These are phyloP conservation scores for Octodon degus DNA, from an alignment of 2,113 vertebrate species.

Conservation along the genomic window DNA sequence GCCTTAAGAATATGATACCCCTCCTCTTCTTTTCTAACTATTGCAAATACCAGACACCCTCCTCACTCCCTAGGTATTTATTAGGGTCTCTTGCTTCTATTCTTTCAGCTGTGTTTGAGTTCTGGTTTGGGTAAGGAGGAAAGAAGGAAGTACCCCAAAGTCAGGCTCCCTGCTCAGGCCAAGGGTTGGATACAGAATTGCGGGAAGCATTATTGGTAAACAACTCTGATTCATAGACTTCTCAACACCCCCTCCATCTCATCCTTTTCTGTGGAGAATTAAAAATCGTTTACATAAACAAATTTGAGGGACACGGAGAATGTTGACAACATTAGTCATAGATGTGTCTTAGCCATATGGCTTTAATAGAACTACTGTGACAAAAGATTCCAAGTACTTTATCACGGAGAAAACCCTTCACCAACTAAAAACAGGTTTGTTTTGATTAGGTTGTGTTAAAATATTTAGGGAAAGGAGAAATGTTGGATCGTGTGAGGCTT, in stretches of 20 bases:
- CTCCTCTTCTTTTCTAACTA: not conserved
- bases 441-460: constrained; percentile 63
- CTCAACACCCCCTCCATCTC: not conserved
- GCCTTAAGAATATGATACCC: rapidly evolving
- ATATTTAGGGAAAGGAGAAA: constrained; percentile 62
- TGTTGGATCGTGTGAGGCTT: not conserved
- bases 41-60: not conserved
- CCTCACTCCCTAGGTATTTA: not conserved
- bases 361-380: constrained; percentile 71
- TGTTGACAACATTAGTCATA: constrained; percentile 61
- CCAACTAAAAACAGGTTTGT: constrained; percentile 61
- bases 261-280: constrained; percentile 63
- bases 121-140: not conserved
- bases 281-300: constrained; percentile 59
- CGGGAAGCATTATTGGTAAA: not conserved
- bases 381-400: constrained; percentile 55
- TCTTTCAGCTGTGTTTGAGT: not conserved
- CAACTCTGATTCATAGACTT: not conserved
- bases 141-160: not conserved
- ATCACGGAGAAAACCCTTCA: not conserved
- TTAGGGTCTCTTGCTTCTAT: not conserved
- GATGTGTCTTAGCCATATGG: constrained; percentile 59
- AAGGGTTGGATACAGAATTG: not conserved
- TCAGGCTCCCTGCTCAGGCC: not conserved
- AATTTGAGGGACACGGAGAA: constrained; percentile 50